Base-by-base conservation (phyloP, 2,888 invertebrate species). In the Bembecia ichneumoniformis region DNA sequence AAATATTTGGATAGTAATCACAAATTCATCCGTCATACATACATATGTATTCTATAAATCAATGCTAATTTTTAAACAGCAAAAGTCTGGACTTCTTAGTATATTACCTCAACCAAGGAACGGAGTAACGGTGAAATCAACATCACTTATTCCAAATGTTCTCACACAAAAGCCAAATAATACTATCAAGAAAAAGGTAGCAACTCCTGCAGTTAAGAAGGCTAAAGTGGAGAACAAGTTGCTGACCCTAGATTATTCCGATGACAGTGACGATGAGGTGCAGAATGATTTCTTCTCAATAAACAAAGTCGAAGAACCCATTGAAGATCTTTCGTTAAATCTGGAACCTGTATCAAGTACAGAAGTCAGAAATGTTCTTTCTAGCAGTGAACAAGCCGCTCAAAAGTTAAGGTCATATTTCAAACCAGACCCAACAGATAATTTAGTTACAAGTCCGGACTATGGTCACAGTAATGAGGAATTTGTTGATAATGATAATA, bases 81-180 rank as follows among this genome's bases (percentile, higher is more conserved):
- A 89, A 81, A 90, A 89, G 55, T 90, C 90, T 13, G 90, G 92
- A 7, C 75, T 95, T 9, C 87, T 94, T 46, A 89, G 91, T 51
- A 77, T 94, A 44, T 72, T 95, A 43, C 94, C 94, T 7, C 89
- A 90, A 58, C 94, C 94, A 11, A 91, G 88, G 75, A 82, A 84
- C 63, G 74, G 69, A 45, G 64, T 73, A 3, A 68, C 58, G 35
- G 56, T 28, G 13, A 51, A 13, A 35, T 50, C 77, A 49, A 75
- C 72, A 52, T 66, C 74, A 46, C 69, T 84, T 54, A 75, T 89
- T 54, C 89, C 89, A 47, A 72, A 87, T 59, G 66, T 89, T 15
- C 68, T 87, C 0, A 83, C 82, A 58, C 75, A 83, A 64, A 88
- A 68, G 62, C 74, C 60, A 55, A 71, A 59, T 46, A 47, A 55